Evolutionary conservation across 2,113 vertebrate genomes (phyloP).

Genomic region (Pontoporia blainvillei): DNA sequence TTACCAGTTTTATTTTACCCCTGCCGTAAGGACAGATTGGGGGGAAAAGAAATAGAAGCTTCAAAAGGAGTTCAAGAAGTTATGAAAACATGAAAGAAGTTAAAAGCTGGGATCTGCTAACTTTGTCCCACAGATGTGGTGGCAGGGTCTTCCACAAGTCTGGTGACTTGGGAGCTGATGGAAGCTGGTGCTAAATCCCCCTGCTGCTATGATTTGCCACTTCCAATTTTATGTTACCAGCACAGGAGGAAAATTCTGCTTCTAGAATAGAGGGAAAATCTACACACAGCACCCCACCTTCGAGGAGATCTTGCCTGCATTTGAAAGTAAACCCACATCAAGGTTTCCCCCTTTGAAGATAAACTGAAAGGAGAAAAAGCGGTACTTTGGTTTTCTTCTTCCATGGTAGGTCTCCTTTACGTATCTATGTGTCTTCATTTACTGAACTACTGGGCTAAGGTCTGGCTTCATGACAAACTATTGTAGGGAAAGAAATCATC

Average conservation of each 20-base stretch:
- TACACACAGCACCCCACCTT: not conserved
- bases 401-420: not conserved
- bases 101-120: not conserved
- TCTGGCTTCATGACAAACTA: not conserved
- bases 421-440: not conserved
- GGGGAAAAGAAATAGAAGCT: not conserved
- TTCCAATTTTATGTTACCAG: not conserved
- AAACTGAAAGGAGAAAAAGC: not conserved
- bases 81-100: not conserved
- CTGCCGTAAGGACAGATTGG: not conserved
- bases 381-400: not conserved
- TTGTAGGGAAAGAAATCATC: not conserved
- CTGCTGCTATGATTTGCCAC: not conserved
- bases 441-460: not conserved
- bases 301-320: no score
- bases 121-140: not conserved
- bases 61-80: not conserved
- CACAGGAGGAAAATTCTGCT: not conserved
- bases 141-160: not conserved
- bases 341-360: not conserved
- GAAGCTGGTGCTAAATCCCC: not conserved
- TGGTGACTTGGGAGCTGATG: not conserved
- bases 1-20: not conserved
- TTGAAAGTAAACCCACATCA: not conserved
- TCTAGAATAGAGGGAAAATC: not conserved